A percentile compares a stretch with the other conserved stretches of the same genome.
These are phyloP conservation scores for Aethina tumida DNA, from an alignment of 1,140 invertebrate species.

Conservation along the genomic window DNA sequence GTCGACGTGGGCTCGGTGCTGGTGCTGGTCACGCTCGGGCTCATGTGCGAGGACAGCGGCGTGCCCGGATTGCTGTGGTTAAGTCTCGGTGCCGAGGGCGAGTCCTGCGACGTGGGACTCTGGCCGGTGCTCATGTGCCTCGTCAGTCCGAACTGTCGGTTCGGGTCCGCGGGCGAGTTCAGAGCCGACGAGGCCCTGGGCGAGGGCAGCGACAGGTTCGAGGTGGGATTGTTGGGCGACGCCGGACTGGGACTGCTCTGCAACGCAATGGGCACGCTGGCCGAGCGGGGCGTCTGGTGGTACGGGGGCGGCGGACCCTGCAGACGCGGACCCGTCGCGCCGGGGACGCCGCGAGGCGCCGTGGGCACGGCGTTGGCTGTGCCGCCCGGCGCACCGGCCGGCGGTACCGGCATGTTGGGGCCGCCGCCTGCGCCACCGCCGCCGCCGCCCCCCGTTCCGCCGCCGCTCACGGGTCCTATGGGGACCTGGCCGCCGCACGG, in stretches of 20 bases:
- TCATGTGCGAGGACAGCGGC: conserved; percentile 52
- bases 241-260: conserved; percentile 61
- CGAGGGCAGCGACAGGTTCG: conserved; percentile 59
- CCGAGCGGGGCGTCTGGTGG: conserved; percentile 69
- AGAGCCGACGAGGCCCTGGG: conserved; percentile 57
- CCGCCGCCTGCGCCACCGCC: conserved; percentile 13
- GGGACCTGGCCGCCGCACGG: conserved; percentile 15
- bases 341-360: conserved; percentile 36
- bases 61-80: conserved; percentile 62
- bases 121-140: conserved; percentile 47
- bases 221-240: conserved; percentile 60
- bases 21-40: conserved; percentile 43
- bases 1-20: conserved; percentile 34
- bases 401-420: conserved; percentile 12
- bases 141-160: conserved; percentile 37
- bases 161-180: conserved; percentile 58
- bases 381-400: conserved; percentile 6
- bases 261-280: conserved; percentile 71
- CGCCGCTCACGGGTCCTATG: conserved; percentile 22
- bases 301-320: conserved; percentile 83
- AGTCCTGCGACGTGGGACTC: conserved; percentile 48
- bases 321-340: conserved; percentile 43
- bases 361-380: conserved; percentile 8
- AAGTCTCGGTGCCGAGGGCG: conserved; percentile 40
- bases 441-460: conserved; percentile 19